Evolutionary conservation across 2,888 invertebrate genomes (phyloP), one percentile per base, ranked within the genome.

Genomic region (Drosophila setosimentum): DNA sequence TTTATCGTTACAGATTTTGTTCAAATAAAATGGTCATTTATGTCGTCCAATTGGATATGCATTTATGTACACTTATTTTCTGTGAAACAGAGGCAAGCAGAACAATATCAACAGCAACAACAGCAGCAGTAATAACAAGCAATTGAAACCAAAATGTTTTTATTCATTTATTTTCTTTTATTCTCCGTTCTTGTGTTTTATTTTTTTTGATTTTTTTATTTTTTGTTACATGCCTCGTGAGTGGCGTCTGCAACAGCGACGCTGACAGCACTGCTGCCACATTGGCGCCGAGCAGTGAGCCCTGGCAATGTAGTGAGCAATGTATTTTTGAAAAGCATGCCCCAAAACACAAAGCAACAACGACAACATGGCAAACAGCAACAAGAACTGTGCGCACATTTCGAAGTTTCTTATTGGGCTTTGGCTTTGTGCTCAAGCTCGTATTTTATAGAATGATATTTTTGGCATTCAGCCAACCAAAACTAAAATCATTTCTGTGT

Each of bases 371-470:
- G n/a, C n/a, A 49, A 57, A 35, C 49, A 33, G 11, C 37, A 63
- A 30, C 60, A 35, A 27, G 13, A 53, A 30, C 57, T 48, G 45
- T 70, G 66, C 71, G 53, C 57, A 71, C 76, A 80, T 68, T 80
- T 78, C 37, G 80, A 88, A 86, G 87, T 88, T 87, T 88, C 87
- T 90, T 90, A 86, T 87, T 88, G 80, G 81, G 71, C 83, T 87
- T 90, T 90, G 79, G 79, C 90, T 78, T 78, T 74, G 77, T 73
- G 88, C 83, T 83, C 88, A 83, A 88, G 64, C 82, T 86, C 87
- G 89, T 90, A 88, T 86, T 88, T 90, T 88, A 82, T 88, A 74
- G 80, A 88, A 90, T 90, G 89, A 86, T 86, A 90, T 87, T 87
- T 82, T 86, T 87, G 90, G 87, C 90, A 79, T 65, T 42, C 62